These are phyloP conservation scores for Malurus alboscapulatus DNA, from an alignment of 2,113 vertebrate species.

Conservation along the genomic window DNA sequence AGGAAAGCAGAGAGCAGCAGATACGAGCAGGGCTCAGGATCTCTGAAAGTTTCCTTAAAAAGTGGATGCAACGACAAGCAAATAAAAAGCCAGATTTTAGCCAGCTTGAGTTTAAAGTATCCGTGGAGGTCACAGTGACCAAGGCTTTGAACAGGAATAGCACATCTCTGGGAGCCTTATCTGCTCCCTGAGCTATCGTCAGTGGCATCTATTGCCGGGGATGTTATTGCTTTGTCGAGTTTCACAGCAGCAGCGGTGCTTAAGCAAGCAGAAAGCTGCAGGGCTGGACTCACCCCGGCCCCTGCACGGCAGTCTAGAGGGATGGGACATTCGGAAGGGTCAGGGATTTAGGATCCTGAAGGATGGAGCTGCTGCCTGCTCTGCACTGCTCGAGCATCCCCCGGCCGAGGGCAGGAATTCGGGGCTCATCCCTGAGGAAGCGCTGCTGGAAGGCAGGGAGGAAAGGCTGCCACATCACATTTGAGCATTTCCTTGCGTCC, in stretches of 20 bases:
- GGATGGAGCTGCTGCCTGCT: background rate
- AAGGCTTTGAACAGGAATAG: background rate
- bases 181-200: background rate
- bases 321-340: background rate
- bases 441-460: background rate
- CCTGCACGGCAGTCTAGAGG: background rate
- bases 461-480: background rate
- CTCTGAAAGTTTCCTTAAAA: background rate
- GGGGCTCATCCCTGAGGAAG: background rate
- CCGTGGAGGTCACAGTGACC: constrained; percentile 41
- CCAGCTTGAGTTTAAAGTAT: background rate
- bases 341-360: background rate
- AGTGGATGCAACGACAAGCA: background rate
- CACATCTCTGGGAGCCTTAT: background rate
- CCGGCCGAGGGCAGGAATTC: background rate
- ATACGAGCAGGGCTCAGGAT: background rate
- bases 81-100: background rate
- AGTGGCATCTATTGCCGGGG: constrained; percentile 7
- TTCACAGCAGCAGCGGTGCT: background rate
- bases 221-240: constrained; percentile 24
- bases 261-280: background rate
- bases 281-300: rapidly evolving
- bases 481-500: background rate
- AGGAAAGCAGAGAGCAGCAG: background rate
- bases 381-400: background rate